Evolutionary conservation across 2,888 invertebrate species (phyloP).

Genomic region (Heliconius charithonia): DNA sequence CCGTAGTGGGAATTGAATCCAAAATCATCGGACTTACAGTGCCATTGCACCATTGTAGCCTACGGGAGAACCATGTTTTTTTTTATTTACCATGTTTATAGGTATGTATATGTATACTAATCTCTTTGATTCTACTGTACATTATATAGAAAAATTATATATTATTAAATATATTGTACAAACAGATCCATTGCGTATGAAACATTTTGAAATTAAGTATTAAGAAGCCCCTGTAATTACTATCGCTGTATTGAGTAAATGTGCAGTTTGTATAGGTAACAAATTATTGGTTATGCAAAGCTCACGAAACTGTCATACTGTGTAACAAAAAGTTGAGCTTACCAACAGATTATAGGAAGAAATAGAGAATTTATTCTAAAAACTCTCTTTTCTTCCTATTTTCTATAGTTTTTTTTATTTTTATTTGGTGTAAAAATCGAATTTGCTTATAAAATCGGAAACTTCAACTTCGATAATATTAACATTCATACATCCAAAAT

Average conservation of each 20-base stretch:
- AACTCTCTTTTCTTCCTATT: neutral
- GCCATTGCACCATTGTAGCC: too few species aligned
- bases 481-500: neutral
- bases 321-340: neutral
- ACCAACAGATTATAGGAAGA: neutral
- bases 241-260: slow-evolving; percentile 41
- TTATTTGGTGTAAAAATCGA: neutral
- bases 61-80: too few species aligned
- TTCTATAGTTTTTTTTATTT: neutral
- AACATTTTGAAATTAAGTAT: slow-evolving; percentile 39
- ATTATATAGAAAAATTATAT: neutral
- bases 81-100: too few species aligned
- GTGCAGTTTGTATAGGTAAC: slow-evolving; percentile 39
- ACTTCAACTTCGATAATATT: neutral
- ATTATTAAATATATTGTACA: neutral
- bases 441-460: too few species aligned
- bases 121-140: neutral
- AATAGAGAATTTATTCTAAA: neutral
- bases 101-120: too few species aligned
- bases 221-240: slow-evolving; percentile 41
- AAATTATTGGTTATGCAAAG: slow-evolving; percentile 44
- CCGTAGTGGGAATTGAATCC: too few species aligned
- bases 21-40: too few species aligned
- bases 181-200: slow-evolving; percentile 7
- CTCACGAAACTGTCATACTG: slow-evolving; percentile 35